Evolutionary conservation across 2,113 vertebrate species (phyloP).

Genomic region (Falco punctatus): DNA sequence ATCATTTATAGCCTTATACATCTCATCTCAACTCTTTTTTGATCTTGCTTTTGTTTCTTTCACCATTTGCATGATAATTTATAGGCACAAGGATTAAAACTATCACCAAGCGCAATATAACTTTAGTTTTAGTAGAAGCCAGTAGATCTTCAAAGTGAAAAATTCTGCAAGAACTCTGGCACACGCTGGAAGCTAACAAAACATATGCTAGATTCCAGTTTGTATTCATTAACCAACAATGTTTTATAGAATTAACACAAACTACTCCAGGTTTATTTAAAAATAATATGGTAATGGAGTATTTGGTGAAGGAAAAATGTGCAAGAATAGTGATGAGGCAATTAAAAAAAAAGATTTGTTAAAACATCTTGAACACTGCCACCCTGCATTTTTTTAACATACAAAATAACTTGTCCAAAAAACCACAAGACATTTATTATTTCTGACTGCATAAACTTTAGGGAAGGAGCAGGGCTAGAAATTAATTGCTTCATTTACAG

Average conservation of each 20-base stretch:
- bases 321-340: neutral
- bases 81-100: neutral
- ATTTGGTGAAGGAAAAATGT: neutral
- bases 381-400: neutral
- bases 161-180: neutral
- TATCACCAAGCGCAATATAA: neutral
- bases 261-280: neutral
- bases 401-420: neutral
- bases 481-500: neutral
- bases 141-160: neutral
- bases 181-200: neutral
- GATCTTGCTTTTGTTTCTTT: neutral
- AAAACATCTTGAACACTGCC: neutral
- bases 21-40: neutral
- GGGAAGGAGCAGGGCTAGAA: neutral
- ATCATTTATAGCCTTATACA: neutral
- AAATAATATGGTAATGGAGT: neutral
- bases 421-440: fast-evolving
- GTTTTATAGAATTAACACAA: neutral
- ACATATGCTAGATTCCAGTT: neutral
- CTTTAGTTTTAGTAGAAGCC: neutral
- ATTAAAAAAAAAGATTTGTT: neutral
- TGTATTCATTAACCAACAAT: neutral
- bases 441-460: neutral
- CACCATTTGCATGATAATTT: neutral